These are phyloP conservation scores for Drosophila histrio DNA, from an alignment of 2,888 invertebrate genomes.

Conservation along the genomic window DNA sequence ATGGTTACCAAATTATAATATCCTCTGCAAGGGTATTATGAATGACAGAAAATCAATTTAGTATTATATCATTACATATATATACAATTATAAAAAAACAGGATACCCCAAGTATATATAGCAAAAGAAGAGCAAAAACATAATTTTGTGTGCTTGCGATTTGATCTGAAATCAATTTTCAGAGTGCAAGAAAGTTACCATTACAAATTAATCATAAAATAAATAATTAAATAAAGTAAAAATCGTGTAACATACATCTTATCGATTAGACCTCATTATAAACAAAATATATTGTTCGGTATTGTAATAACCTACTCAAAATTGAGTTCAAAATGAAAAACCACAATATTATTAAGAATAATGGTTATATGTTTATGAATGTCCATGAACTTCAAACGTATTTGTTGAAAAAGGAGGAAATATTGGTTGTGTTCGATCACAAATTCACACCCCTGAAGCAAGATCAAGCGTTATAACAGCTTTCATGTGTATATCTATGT, in stretches of 20 bases:
- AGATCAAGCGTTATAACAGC: background rate
- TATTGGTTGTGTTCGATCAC: background rate
- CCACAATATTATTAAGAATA: background rate
- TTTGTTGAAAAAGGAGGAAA: background rate
- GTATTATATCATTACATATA: slow-evolving; percentile 2
- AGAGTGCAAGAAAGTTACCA: background rate
- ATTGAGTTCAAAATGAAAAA: background rate
- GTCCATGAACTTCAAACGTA: background rate
- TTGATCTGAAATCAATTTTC: background rate
- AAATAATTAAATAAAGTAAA: background rate
- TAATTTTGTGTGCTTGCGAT: background rate
- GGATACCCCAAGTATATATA: no score
- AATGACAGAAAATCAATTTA: background rate
- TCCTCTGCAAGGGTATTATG: no score
- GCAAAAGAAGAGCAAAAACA: background rate
- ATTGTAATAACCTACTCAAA: background rate
- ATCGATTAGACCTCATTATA: background rate
- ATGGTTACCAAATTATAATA: no score
- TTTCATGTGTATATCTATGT: background rate
- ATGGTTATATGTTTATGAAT: slow-evolving; percentile 2
- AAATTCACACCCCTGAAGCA: background rate
- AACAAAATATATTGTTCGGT: background rate
- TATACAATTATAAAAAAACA: background rate
- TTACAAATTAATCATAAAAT: no score
- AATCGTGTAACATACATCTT: no score